Percentiles rank a stretch among this genome's conserved stretches.
Evolutionary conservation across 2,888 invertebrate species (phyloP).

Genomic region (Steinernema carpocapsae): DNA sequence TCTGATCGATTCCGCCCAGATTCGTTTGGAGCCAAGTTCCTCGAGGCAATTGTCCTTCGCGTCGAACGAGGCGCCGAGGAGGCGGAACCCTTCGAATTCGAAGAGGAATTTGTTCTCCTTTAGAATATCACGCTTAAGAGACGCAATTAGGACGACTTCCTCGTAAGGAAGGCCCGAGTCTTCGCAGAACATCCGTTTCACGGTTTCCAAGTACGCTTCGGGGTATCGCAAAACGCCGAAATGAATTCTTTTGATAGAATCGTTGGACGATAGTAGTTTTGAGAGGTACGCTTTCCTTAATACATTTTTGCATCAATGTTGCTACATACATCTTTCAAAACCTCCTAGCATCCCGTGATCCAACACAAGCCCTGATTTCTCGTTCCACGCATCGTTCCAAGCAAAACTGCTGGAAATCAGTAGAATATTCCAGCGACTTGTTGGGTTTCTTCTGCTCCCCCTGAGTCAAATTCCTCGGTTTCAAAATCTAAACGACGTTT

Average conservation of each 20-base stretch:
- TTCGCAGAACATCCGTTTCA: constrained; percentile 27
- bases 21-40: background rate
- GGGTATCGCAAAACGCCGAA: constrained; percentile 16
- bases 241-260: background rate
- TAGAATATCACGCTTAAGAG: background rate
- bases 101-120: background rate
- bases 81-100: constrained; percentile 15
- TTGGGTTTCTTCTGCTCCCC: background rate
- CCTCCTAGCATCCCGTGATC: background rate
- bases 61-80: constrained; percentile 29
- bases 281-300: constrained; percentile 19
- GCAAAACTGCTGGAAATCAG: background rate
- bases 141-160: constrained; percentile 7
- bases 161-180: background rate
- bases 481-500: background rate
- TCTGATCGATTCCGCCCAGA: background rate
- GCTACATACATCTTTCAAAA: background rate
- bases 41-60: constrained; percentile 13
- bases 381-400: constrained; percentile 4
- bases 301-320: background rate
- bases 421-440: background rate
- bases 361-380: background rate
- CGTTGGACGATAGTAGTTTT: background rate
- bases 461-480: background rate
- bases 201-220: constrained; percentile 7